Evolutionary conservation across 2,888 invertebrate species (phyloP).

Genomic region (Orthosia gracilis): DNA sequence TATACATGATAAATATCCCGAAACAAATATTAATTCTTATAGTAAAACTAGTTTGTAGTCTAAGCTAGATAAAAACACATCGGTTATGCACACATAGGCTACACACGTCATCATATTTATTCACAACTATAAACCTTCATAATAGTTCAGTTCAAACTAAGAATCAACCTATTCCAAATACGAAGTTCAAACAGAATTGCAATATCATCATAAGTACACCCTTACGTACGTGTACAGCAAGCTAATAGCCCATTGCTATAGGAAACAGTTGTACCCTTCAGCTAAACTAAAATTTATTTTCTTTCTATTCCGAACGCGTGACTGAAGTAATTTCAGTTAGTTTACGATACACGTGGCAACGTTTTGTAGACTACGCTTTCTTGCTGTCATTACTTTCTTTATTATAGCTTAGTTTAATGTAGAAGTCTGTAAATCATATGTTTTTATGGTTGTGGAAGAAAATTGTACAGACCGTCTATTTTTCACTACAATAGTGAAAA

Average conservation of each 20-base stretch:
- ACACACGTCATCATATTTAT: too few species aligned
- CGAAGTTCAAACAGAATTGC: not conserved
- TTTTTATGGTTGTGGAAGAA: not conserved
- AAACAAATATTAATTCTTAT: too few species aligned
- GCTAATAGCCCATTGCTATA: not conserved
- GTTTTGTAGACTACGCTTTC: constrained; percentile 1
- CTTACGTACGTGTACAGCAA: not conserved
- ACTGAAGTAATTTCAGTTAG: constrained; percentile 29
- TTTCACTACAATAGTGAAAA: not conserved
- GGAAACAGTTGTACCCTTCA: too few species aligned
- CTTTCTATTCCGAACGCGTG: constrained; percentile 18
- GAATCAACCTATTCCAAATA: too few species aligned
- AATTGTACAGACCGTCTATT: not conserved
- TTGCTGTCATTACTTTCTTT: not conserved
- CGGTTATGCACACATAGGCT: too few species aligned
- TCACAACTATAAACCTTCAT: too few species aligned
- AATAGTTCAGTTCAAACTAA: too few species aligned
- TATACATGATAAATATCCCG: too few species aligned
- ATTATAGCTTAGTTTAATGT: constrained; percentile 2
- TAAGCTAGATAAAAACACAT: too few species aligned
- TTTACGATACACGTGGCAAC: constrained; percentile 31
- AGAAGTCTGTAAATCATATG: not conserved
- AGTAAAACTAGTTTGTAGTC: too few species aligned
- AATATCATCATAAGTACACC: not conserved
- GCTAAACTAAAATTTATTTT: not conserved